These are phyloP conservation scores for Desoria tigrina DNA, from an alignment of 2,888 invertebrate species.

Conservation along the genomic window DNA sequence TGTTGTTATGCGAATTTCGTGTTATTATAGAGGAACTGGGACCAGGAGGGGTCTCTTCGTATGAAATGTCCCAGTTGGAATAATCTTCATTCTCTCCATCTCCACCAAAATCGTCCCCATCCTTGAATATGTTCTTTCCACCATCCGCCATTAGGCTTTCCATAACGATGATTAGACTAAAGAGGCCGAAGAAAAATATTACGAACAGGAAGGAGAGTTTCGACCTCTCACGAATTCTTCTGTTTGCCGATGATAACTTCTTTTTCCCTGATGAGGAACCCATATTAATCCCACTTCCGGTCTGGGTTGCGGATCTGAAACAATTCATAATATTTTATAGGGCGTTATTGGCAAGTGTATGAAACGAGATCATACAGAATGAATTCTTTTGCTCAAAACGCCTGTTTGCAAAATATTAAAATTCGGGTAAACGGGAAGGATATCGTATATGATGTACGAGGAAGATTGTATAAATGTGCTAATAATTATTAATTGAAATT, in stretches of 20 bases:
- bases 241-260: conserved; percentile 44
- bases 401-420: no score
- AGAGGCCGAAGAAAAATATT: conserved; percentile 85
- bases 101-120: conserved; percentile 32
- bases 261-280: conserved; percentile 40
- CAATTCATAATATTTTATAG: conserved; percentile 6
- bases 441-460: neutral
- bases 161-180: conserved; percentile 82
- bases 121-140: conserved; percentile 43
- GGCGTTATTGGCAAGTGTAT: conserved; percentile 10
- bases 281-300: neutral
- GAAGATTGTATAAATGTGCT: no score
- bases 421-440: conserved; percentile 1
- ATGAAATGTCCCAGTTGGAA: conserved; percentile 49
- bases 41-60: conserved; percentile 48
- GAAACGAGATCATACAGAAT: no score
- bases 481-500: no score
- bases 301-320: neutral
- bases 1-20: conserved; percentile 5
- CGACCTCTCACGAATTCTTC: conserved; percentile 65
- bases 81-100: conserved; percentile 43
- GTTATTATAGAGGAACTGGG: conserved; percentile 18
- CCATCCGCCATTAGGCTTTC: conserved; percentile 74
- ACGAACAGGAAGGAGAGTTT: conserved; percentile 88
- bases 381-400: neutral